These are phyloP conservation scores for Coregonus suidteri DNA, from an alignment of 2,797 vertebrate species.

Conservation along the genomic window DNA sequence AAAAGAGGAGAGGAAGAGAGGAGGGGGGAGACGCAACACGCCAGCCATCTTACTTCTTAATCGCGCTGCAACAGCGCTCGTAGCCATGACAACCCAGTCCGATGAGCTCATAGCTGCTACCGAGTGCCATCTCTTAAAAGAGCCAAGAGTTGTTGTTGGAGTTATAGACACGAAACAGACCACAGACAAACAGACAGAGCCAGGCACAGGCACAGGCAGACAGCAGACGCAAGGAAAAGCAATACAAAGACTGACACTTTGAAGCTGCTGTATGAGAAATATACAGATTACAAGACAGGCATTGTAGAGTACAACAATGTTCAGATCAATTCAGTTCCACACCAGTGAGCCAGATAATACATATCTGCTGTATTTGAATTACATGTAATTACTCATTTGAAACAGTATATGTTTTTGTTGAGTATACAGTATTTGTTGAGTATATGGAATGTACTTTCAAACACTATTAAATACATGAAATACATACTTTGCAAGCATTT, in stretches of 20 bases:
- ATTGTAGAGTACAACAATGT: too few species aligned
- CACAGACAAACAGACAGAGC: constrained; percentile 20
- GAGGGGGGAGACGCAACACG: constrained; percentile 37
- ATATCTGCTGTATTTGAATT: too few species aligned
- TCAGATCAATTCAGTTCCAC: too few species aligned
- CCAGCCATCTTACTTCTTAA: constrained; percentile 80
- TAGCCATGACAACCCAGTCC: constrained; percentile 78
- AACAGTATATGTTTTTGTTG: too few species aligned
- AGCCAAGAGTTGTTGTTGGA: constrained; percentile 30
- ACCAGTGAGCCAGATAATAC: too few species aligned
- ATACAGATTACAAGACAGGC: too few species aligned
- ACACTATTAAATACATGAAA: too few species aligned
- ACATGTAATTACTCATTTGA: too few species aligned
- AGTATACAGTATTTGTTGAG: too few species aligned
- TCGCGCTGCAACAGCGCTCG: constrained; percentile 78
- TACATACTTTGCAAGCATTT: neutral
- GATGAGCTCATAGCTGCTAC: constrained; percentile 80
- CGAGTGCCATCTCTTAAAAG: constrained; percentile 71
- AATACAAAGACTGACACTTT: too few species aligned
- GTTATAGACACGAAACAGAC: neutral
- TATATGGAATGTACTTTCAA: too few species aligned
- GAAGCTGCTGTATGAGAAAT: too few species aligned
- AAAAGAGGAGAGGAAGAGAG: constrained; percentile 31
- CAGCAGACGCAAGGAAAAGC: constrained; percentile 6
- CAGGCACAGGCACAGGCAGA: constrained; percentile 33